phyloP scores from a whole-genome alignment of 2,113 vertebrate species.

The Geococcyx californianus region DNA sequence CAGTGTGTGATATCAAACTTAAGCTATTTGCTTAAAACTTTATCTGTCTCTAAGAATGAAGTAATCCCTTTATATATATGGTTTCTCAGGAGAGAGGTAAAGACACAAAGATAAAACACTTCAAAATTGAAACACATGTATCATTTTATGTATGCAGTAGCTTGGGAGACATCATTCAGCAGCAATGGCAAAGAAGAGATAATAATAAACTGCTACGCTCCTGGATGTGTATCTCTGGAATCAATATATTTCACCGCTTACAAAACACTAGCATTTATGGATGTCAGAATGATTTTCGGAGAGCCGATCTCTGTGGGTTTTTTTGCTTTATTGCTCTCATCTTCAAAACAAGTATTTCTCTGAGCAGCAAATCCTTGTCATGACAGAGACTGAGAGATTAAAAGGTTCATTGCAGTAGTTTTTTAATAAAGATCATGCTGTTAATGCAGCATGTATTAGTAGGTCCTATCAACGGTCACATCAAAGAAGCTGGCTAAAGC shows the following conservation, averaged over 20 bases:
- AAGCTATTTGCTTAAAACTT: neutral
- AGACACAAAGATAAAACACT: neutral
- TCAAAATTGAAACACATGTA: neutral
- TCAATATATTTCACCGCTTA: neutral
- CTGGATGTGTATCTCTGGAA: neutral
- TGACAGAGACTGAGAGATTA: neutral
- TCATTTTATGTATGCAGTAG: neutral
- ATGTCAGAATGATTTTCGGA: slow-evolving; percentile 7
- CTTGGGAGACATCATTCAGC: slow-evolving; percentile 23
- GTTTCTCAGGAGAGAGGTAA: slow-evolving; percentile 20
- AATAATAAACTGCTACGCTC: neutral
- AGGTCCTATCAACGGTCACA: neutral
- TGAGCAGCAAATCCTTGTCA: neutral
- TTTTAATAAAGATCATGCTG: neutral
- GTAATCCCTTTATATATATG: neutral
- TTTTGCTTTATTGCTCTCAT: neutral
- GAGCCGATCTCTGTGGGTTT: neutral
- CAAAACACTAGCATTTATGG: neutral
- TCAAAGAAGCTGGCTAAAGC: neutral
- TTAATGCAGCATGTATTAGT: neutral
- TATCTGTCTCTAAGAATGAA: neutral
- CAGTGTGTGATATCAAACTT: neutral
- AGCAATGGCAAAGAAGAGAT: neutral
- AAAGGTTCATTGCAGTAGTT: neutral
- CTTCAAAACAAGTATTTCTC: neutral